Base-by-base conservation (phyloP, 2,113 vertebrate species). In the Boulengeromyrus knoepffleri region DNA sequence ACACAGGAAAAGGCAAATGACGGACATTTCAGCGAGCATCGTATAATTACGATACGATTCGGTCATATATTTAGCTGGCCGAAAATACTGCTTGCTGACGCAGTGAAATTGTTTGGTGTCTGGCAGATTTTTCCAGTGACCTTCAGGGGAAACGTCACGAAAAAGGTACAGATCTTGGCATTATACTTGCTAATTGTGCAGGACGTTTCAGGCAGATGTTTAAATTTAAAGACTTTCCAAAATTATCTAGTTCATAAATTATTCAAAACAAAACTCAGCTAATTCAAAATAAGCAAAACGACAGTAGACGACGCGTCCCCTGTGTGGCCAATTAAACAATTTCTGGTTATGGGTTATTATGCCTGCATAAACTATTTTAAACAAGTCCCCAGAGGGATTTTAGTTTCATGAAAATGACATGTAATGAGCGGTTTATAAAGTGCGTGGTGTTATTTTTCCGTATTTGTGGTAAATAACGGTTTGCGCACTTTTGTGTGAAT, bases 81-180 rank as follows among this genome's bases (percentile, higher is more conserved):
- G 70, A n/a, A 70, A 70, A 88, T 42, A 88, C 53, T 42, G 87
- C 58, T 46, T 70, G 15, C 52, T 88, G 87, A 88, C 56, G 87
- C 52, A 88, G 87, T 46, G 39, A 42, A 58, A 36, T 36, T 88
- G 21, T 88, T 88, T 42, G 27, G 50, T 47, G 87, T 31, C 87
- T 46, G 58, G 39, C 24, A 45, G 45, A 88, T 85, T 21, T 88
- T 88, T 88, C 24, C 87, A 88, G 45, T 88, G 87, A 88, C 87
- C 87, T 88, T 88, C 87, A 88, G 53, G 56, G 24, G 53, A 46
- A 62, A 70, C 53, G 56, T 46, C 52, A 66, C n/a, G 53, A 15
- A 47, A 85, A 42, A 42, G 74, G 36, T 42, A 39, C 15, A 80
- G 13, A 77, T 77, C 74, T 42, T 42, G 74, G 70, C 15, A 80